Evolutionary conservation across 2,797 vertebrate genomes (phyloP), one percentile per base, ranked within the genome.

Genomic region (Sebastes aleutianus): DNA sequence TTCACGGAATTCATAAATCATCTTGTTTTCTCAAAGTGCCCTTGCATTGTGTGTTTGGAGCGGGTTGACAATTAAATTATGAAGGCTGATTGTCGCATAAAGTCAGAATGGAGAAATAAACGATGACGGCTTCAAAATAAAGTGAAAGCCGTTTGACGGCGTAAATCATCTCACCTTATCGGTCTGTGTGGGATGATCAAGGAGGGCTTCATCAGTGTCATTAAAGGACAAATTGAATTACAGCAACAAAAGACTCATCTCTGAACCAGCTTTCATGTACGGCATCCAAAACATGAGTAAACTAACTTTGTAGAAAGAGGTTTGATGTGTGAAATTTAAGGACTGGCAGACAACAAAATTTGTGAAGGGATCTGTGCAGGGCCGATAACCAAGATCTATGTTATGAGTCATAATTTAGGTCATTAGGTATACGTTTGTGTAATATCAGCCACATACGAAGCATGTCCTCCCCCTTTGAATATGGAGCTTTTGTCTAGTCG

Each of bases 211-310:
- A 72, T 59, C 61, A 34, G 50, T 31, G 5, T 68, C 54, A 79
- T 76, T 76, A 74, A 64, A 80, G 32, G 54, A 80, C 39, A 73
- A 12, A 53, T 83, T 78, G 75, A 32, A 78, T 76, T 83, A 63
- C 7, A 70, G n/a, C 10, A 62, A 82, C 62, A 61, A 76, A 72
- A 63, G 24, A 31, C 10, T 50, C 2, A 6, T 77, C 20, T 63
- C 20, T 66, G 50, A 80, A 67, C 10, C n/a, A 63, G 54, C 36
- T 63, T 81, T 66, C 0, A 0, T 70, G 62, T 74, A 22, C 9
- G 4, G 74, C 59, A 58, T 75, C 26, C 43, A 59, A 69, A 78
- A 83, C 47, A 87, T 50, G 58, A 86, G 20, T 74, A 66, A 59
- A 24, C 14, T 8, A 56, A 71, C 62, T 72, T 72, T 72, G 68